Evolutionary conservation across 2,888 invertebrate genomes (phyloP).

Genomic region (Rhogogaster chlorosoma): DNA sequence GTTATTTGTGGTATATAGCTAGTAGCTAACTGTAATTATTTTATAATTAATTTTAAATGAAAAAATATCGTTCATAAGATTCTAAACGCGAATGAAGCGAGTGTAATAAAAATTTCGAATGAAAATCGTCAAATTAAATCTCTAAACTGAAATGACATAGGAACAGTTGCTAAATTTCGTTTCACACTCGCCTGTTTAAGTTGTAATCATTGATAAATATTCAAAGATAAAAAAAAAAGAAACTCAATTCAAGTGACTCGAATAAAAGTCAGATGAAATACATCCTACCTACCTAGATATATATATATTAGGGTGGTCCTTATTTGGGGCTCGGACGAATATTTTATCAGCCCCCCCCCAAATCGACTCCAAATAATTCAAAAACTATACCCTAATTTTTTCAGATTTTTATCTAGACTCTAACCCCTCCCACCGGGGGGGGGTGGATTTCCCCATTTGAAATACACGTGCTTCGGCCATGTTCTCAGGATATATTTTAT

Average conservation of each 20-base stretch:
- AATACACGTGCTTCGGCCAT: too few species aligned
- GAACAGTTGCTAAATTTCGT: background rate
- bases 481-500: too few species aligned
- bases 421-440: too few species aligned
- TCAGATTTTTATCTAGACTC: too few species aligned
- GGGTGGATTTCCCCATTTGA: too few species aligned
- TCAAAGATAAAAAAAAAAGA: background rate
- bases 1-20: background rate
- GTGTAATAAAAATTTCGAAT: background rate
- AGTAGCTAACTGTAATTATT: background rate
- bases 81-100: background rate
- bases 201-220: background rate
- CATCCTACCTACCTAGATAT: too few species aligned
- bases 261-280: background rate
- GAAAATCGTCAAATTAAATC: background rate
- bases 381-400: too few species aligned
- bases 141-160: background rate
- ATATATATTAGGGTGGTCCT: too few species aligned
- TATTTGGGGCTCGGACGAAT: too few species aligned
- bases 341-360: too few species aligned
- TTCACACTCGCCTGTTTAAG: background rate
- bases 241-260: background rate
- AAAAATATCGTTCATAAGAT: background rate
- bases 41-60: background rate
- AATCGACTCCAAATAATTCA: too few species aligned